Evolutionary conservation across 2,113 vertebrate species (phyloP), one percentile per base, ranked within the genome.

Genomic region (Semicossyphus pulcher): DNA sequence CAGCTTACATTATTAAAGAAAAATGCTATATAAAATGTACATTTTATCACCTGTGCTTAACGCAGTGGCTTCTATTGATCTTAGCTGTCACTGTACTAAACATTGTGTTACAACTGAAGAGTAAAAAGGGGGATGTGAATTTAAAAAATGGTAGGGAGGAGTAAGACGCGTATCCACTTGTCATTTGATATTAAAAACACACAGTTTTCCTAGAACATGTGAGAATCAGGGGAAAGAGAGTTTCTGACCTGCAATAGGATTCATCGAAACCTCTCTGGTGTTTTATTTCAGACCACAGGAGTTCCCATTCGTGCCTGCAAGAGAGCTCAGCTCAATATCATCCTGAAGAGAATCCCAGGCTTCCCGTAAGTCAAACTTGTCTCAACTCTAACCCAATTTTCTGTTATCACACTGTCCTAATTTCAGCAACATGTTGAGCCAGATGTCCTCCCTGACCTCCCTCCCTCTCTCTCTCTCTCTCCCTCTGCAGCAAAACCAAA

Each of bases 221-320:
- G 21, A 36, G 4, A 23, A 25, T 25, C 11, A 20, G n/a, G n/a
- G n/a, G n/a, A n/a, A n/a, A n/a, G 3, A 20, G 7, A 11, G 21
- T 41, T 28, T 34, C 51, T 45, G 1, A 31, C 6, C 20, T 47
- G 20, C 16, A 41, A 16, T 37, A 5, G 8, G 4, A 45, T 29
- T 60, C 10, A 39, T 7, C 0, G 0, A 26, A 62, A 54, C 5
- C 15, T 44, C 7, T 44, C 1, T 44, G 41, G 16, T 16, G 7
- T 44, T 44, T 44, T n/a, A 18, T 10, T 71, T 34, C 32, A 95
- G 94, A 94, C 91, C 3, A 92, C 90, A 2, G 94, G 94, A 5
- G 88, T 94, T 20, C 94, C 94, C 42, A 92, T 95, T 31, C 93
- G 94, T 51, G 94, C 93, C 75, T 95, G 93, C 72, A 94, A 94